These are phyloP conservation scores for Halcyon chelicuti DNA, from an alignment of 2,797 vertebrate species.

Conservation along the genomic window DNA sequence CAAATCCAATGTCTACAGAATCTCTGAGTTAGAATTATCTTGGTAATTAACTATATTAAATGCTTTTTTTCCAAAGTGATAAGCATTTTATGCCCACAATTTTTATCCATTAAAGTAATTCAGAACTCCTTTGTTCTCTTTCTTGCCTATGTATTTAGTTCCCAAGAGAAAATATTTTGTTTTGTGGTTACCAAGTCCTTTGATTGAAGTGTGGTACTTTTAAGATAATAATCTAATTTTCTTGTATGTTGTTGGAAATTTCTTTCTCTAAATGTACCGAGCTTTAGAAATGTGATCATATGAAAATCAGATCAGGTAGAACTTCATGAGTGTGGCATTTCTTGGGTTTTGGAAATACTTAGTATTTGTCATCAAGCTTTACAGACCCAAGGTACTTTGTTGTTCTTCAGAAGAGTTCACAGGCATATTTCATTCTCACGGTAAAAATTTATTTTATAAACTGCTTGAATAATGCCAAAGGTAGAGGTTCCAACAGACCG, in stretches of 20 bases:
- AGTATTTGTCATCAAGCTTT: background rate
- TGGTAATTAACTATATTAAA: background rate
- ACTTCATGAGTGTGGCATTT: background rate
- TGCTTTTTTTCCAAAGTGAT: background rate
- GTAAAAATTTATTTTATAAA: background rate
- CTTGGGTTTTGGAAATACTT: background rate
- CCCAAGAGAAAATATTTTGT: constrained; percentile 5
- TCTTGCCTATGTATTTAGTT: background rate
- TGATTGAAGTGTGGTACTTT: constrained; percentile 12
- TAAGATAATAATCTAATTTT: background rate
- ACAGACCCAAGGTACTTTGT: background rate
- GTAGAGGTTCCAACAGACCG: background rate
- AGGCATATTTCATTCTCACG: background rate
- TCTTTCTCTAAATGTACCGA: background rate
- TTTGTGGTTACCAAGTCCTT: background rate
- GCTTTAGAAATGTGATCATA: background rate
- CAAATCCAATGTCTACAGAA: constrained; percentile 8
- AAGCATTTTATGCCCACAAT: background rate
- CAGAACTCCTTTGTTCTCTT: background rate
- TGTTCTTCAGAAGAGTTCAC: background rate
- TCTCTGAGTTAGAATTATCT: background rate
- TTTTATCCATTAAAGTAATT: constrained; percentile 13
- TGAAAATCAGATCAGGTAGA: background rate
- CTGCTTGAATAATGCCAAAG: background rate
- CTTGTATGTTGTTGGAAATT: background rate